These are phyloP conservation scores for Desmodus rotundus DNA, from an alignment of 2,113 vertebrate genomes.

Conservation along the genomic window DNA sequence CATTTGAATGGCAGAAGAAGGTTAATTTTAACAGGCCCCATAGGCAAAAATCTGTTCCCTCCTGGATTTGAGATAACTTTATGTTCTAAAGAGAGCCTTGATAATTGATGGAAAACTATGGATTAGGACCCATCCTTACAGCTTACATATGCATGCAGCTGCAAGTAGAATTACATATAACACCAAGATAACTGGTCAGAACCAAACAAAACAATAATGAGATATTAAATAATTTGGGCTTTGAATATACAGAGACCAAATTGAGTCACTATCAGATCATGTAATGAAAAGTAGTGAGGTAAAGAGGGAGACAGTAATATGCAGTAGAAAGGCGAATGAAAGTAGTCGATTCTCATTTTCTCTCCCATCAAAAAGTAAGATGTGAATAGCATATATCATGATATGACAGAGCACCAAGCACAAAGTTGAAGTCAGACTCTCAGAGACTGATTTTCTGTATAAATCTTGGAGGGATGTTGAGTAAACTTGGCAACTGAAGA, in stretches of 20 bases:
- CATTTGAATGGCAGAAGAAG: conserved; percentile 65
- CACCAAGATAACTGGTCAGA: neutral
- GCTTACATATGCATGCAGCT: neutral
- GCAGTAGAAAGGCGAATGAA: neutral
- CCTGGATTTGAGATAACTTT: neutral
- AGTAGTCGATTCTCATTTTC: neutral
- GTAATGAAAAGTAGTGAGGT: neutral
- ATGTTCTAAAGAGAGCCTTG: conserved; percentile 22
- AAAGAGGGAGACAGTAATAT: neutral
- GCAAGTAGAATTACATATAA: neutral
- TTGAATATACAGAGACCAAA: neutral
- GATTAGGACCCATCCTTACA: neutral
- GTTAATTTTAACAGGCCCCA: conserved; percentile 57
- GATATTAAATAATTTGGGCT: neutral
- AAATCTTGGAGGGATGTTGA: neutral
- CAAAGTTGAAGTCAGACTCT: neutral
- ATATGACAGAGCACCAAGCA: neutral
- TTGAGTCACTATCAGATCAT: neutral
- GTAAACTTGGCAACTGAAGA: neutral
- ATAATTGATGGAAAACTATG: conserved; percentile 2
- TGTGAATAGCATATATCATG: neutral
- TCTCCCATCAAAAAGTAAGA: neutral
- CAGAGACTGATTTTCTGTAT: neutral
- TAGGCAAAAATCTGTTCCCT: conserved; percentile 66
- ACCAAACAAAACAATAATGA: neutral